phyloP scores from a whole-genome alignment of 2,797 vertebrate species.

The Danio tinwini region DNA sequence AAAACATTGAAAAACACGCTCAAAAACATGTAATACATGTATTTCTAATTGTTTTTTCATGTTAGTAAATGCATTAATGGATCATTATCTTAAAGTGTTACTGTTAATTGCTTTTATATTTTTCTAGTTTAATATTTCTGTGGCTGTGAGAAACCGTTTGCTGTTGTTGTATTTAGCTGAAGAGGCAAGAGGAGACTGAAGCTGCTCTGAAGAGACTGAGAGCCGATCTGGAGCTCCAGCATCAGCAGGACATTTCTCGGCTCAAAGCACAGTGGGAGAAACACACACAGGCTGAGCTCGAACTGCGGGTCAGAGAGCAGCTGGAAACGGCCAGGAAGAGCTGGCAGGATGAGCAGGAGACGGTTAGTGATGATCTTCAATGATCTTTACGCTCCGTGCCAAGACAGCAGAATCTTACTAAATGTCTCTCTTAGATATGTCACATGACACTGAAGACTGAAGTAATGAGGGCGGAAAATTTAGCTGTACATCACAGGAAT shows the following conservation, averaged over 20 bases:
- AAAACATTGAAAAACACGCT: no score
- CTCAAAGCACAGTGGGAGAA: constrained; percentile 80
- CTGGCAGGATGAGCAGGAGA: constrained; percentile 79
- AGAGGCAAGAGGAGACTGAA: constrained; percentile 74
- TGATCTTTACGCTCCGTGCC: not conserved
- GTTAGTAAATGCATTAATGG: no score
- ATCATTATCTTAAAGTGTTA: no score
- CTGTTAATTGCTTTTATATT: no score
- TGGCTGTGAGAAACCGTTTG: not conserved
- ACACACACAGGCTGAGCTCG: constrained; percentile 77
- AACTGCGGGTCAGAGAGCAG: constrained; percentile 73
- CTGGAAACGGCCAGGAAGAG: constrained; percentile 71
- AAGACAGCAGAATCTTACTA: not conserved
- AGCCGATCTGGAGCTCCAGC: constrained; percentile 79
- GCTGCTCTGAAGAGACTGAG: constrained; percentile 74
- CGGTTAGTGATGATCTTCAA: constrained; percentile 69
- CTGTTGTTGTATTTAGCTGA: constrained; percentile 68
- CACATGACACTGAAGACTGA: no score
- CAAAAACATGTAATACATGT: no score
- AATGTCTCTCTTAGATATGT: not conserved
- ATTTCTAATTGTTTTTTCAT: no score
- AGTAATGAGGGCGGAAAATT: no score
- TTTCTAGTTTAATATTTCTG: not conserved
- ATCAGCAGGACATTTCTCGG: constrained; percentile 69
- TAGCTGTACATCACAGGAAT: no score